Evolutionary conservation across 1,140 invertebrate species (phyloP), one percentile per base, ranked within the genome.

Genomic region (Melipona quadrifasciata): DNA sequence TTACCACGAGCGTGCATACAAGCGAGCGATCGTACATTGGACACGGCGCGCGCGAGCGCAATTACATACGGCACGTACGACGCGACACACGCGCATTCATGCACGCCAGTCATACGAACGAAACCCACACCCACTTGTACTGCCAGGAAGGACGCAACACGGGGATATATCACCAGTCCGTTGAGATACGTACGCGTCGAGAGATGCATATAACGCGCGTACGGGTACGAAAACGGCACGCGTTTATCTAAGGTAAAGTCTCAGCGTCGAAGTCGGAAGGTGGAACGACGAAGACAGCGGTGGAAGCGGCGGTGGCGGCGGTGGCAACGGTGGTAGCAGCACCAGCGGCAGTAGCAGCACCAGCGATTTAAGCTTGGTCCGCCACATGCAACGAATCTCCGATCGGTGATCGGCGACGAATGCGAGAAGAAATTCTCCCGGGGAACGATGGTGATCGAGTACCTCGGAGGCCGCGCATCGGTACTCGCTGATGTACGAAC

Each of bases 401-500:
- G 76, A 75, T 80, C 85, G 1, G 51, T 55, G 65, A 58, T 86
- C 88, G 87, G 84, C 77, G 83, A 79, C 84, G 84, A 71, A 85
- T 76, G 73, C 83, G 87, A 57, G 80, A 80, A 57, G 80, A 80
- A 47, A 65, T 64, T 61, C 84, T 80, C 65, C 87, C 84, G 77
- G 75, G 79, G 72, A 64, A 84, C 73, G 88, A 73, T 77, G 88
- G 73, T 80, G 88, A 86, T 86, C 77, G 87, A 77, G 78, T 76
- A 86, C 78, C 58, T 79, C 87, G 87, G 64, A 76, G 85, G 67
- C 57, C 88, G 85, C 71, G 84, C 87, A 89, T 89, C 88, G 78
- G 84, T 85, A 68, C 51, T 81, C 53, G 71, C 67, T 78, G 68
- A 80, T 61, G 76, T 61, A 72, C 70, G 79, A 58, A 83, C 68